phyloP scores from a whole-genome alignment of 2,888 invertebrate genomes.

The Auanema sp. region DNA sequence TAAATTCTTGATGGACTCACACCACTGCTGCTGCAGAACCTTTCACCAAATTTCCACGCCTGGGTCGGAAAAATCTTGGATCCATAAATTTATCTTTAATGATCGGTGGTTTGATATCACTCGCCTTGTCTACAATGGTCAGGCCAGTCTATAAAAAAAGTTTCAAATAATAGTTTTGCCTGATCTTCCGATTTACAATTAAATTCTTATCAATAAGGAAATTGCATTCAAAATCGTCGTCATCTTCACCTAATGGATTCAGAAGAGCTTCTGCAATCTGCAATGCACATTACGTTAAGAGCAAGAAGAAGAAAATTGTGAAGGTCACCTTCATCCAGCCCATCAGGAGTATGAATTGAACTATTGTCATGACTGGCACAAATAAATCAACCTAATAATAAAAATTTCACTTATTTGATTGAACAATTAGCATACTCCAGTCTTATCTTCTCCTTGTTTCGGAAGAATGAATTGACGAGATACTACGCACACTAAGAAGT shows the following conservation, averaged over 20 bases:
- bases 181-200: slow-evolving; percentile 13
- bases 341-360: slow-evolving; percentile 48
- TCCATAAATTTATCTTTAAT: slow-evolving; percentile 39
- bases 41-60: slow-evolving; percentile 14
- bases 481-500: slow-evolving; percentile 41
- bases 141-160: slow-evolving; percentile 38
- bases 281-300: slow-evolving; percentile 26
- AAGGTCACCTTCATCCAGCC: slow-evolving; percentile 44
- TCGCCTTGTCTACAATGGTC: slow-evolving; percentile 37
- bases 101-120: slow-evolving; percentile 26
- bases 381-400: slow-evolving; percentile 29
- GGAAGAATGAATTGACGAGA: slow-evolving; percentile 39
- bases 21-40: slow-evolving; percentile 37
- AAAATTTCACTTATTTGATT: not conserved
- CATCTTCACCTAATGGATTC: slow-evolving; percentile 61
- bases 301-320: slow-evolving; percentile 25
- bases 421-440: too few species aligned
- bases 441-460: not conserved
- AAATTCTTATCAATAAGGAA: slow-evolving; percentile 50
- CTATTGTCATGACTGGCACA: slow-evolving; percentile 49
- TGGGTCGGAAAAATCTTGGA: slow-evolving; percentile 17
- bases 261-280: slow-evolving; percentile 59
- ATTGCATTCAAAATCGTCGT: slow-evolving; percentile 58
- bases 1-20: slow-evolving; percentile 15
- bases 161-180: not conserved